Base-by-base conservation (phyloP, 2,113 vertebrate species). In the Sciurus niger region DNA sequence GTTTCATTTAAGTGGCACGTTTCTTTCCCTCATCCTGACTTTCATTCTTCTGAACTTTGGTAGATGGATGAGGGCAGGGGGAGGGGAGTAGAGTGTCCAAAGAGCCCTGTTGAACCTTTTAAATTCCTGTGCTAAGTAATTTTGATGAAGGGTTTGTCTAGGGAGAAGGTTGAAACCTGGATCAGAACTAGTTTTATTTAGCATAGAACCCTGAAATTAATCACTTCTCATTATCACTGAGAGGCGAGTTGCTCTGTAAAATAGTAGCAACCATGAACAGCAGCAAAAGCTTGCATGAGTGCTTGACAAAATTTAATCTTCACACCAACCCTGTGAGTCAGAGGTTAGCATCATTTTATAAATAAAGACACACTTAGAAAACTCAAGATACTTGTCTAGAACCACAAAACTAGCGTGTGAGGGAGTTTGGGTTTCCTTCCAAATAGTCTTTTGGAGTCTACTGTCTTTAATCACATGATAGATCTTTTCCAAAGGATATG, bases 1-100 rank as follows among this genome's bases (percentile, higher is more conserved):
- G 34, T 72, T 84, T 74, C 46, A 2, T 37, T 17, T 1, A 4
- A 70, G 8, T 5, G 1, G 0, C 53, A 73, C 4, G 1, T 25
- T 55, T 84, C 73, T 78, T 46, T 79, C 32, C 58, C 24, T 65
- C 6, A 9, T 46, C 4, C 30, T 63, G 32, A 60, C 28, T 58
- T 53, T 53, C 25, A 24, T 22, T 58, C 67, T 80, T 5, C 12
- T 88, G 70, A 25, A 25, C 70, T 95, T 53, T 30, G 9, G 16
- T 16, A 46, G 83, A 63, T 60, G 11, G 0, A 37, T 34, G 58
- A 70, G 58, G 48, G 24, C 28, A n/a, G 34, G 7, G 8, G 20
- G 6, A 1, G 40, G 28, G 28, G 20, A 73, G 53, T 7, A 16
- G 34, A 12, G 6, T 73, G 48, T 77, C 72, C 46, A 53, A 37